Conservation (phyloP, 2,113 vertebrate genomes). For the Apodemus sylvaticus region DNA sequence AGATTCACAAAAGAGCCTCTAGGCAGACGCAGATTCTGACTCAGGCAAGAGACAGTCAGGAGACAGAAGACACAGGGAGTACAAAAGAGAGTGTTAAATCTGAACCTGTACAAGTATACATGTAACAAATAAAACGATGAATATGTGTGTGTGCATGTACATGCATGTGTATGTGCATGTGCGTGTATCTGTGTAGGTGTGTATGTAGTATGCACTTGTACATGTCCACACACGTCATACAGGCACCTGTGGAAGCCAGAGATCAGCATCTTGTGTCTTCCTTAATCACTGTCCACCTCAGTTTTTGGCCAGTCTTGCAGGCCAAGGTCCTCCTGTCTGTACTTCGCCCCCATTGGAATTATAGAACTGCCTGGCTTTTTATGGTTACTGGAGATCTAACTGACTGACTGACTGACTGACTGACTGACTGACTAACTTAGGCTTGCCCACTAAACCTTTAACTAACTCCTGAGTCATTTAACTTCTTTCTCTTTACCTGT, state of each 20-base stretch:
- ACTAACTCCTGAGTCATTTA: background rate
- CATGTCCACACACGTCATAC: background rate
- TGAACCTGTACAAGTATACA: background rate
- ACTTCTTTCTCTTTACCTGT: conserved; percentile 13
- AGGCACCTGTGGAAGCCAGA: background rate
- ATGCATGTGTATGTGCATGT: background rate
- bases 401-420: too few species aligned
- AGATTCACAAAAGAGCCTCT: background rate
- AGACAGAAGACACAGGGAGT: background rate
- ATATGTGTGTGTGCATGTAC: conserved; percentile 3
- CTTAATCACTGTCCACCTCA: background rate
- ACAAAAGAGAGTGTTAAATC: background rate
- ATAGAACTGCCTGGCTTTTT: background rate
- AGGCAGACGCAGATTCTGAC: background rate
- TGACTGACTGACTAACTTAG: background rate
- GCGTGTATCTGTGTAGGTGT: background rate
- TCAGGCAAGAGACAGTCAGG: background rate
- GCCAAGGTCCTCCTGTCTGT: background rate
- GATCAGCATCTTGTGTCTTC: background rate
- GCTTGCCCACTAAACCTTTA: background rate
- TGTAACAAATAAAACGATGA: background rate
- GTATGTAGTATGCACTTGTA: background rate
- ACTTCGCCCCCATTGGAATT: too few species aligned
- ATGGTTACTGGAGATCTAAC: background rate
- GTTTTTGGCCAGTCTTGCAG: background rate